Conservation (phyloP, 2,113 vertebrate genomes). For the Python bivittatus region DNA sequence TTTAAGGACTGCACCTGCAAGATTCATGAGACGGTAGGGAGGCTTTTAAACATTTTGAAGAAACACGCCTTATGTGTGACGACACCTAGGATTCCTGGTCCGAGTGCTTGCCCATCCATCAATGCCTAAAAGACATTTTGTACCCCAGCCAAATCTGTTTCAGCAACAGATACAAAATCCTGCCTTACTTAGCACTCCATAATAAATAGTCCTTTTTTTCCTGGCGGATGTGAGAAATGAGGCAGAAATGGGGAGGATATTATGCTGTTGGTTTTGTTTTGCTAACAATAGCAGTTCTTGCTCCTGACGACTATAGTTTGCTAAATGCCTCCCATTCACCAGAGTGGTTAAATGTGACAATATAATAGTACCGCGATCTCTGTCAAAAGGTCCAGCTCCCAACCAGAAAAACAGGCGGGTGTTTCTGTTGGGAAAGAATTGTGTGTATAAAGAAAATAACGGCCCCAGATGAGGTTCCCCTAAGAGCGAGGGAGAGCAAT, state of each 20-base stretch:
- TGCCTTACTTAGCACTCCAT: conserved; percentile 15
- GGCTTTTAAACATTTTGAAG: neutral
- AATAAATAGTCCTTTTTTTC: conserved; percentile 48
- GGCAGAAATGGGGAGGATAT: conserved; percentile 56
- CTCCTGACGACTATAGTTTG: conserved; percentile 67
- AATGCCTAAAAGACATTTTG: neutral
- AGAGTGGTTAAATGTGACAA: conserved; percentile 66
- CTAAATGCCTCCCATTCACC: conserved; percentile 69
- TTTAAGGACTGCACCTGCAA: neutral
- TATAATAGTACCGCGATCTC: conserved; percentile 64
- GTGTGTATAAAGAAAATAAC: conserved; percentile 57
- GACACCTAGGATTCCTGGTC: neutral
- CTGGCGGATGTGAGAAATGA: conserved; percentile 47
- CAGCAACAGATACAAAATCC: conserved; percentile 7
- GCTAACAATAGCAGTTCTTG: conserved; percentile 71
- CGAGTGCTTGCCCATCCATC: neutral
- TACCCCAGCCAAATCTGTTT: neutral
- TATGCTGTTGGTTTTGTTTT: conserved; percentile 70
- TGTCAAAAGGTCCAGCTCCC: conserved; percentile 59
- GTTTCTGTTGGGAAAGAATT: conserved; percentile 65
- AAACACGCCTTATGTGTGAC: neutral
- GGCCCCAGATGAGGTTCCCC: conserved; percentile 52
- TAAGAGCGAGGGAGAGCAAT: conserved; percentile 57
- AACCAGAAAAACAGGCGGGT: conserved; percentile 53
- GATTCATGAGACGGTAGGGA: neutral